Base-by-base conservation (phyloP, 1,140 invertebrate species). In the Aphelinus atriplicis region DNA sequence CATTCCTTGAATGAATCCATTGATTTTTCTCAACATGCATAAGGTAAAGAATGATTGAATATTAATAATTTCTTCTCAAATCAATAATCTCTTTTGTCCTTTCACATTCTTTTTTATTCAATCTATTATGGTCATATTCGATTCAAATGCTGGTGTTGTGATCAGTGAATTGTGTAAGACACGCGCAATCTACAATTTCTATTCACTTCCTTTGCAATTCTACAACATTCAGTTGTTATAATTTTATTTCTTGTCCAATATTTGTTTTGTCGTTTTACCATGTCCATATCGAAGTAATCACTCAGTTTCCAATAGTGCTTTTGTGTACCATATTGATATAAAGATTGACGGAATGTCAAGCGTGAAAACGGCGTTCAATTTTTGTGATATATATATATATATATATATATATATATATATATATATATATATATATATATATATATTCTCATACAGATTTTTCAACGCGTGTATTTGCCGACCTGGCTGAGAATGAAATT, bases 71-170 rank as follows among this genome's bases (percentile, higher is more conserved):
- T 62, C 45, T 1, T 45, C 48, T 68, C 55, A 68, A 68, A 68
- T 62, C 43, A 74, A 67, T 7, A 47, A 60, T 62, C 48, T 57
- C 10, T 67, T 73, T 53, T 46, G n/a, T 63, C 5, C 42, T 61
- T 7, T 5, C 57, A 68, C 61, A 66, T 70, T 72, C 50, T 64
- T 63, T 77, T 76, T 78, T 70, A 72, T 71, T 58, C 67, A 45
- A 71, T 77, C 78, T 75, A 81, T 75, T 80, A 62, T 48, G 68
- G 78, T 78, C 76, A 78, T 79, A 78, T 79, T 77, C 72, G 80
- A 78, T 80, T 48, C 48, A 47, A 3, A 56, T 42, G 53, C 42
- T 65, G 63, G 56, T 73, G 42, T 50, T 56, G 50, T 58, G 26
- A 48, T 10, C 6, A 26, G 9, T 66, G 43, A 56, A 51, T 64